Percentiles rank a stretch among this genome's conserved stretches.
These are phyloP conservation scores for Colinus virginianus DNA, from an alignment of 2,113 vertebrate genomes.

Conservation along the genomic window DNA sequence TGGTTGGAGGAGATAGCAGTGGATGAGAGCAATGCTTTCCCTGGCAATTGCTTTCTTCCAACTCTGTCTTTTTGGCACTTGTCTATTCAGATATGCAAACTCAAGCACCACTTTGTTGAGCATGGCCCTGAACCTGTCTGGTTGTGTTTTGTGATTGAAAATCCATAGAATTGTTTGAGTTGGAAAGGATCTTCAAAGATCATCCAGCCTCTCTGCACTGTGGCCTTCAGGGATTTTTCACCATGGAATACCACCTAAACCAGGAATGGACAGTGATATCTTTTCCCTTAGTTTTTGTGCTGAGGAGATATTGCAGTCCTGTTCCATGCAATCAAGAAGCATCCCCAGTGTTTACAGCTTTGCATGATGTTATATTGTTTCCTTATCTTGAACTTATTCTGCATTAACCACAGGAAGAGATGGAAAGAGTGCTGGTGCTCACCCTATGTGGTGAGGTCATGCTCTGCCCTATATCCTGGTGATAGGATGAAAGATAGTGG, in stretches of 20 bases:
- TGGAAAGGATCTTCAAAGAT: no score
- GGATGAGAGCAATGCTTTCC: not conserved
- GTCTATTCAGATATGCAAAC: not conserved
- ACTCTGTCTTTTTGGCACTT: not conserved
- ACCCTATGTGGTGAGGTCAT: not conserved
- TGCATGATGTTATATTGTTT: not conserved
- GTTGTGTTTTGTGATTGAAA: not conserved
- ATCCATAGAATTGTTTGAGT: not conserved
- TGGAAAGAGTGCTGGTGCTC: not conserved
- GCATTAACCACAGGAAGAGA: not conserved
- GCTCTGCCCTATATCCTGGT: not conserved
- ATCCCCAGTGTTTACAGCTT: not conserved
- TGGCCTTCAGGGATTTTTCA: not conserved
- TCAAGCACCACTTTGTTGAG: not conserved
- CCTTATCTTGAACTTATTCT: not conserved
- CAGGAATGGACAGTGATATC: no score
- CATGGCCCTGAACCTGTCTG: no score
- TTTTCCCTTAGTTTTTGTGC: not conserved
- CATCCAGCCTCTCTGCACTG: not conserved
- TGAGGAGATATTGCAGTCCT: not conserved
- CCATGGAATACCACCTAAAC: not conserved
- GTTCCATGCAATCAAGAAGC: not conserved
- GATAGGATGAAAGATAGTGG: no score
- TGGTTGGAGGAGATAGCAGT: not conserved
- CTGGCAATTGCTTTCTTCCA: no score